A percentile compares a stretch with the other conserved stretches of the same genome.
These are phyloP conservation scores for Lineus longissimus DNA, from an alignment of 1,140 invertebrate species.

Conservation along the genomic window DNA sequence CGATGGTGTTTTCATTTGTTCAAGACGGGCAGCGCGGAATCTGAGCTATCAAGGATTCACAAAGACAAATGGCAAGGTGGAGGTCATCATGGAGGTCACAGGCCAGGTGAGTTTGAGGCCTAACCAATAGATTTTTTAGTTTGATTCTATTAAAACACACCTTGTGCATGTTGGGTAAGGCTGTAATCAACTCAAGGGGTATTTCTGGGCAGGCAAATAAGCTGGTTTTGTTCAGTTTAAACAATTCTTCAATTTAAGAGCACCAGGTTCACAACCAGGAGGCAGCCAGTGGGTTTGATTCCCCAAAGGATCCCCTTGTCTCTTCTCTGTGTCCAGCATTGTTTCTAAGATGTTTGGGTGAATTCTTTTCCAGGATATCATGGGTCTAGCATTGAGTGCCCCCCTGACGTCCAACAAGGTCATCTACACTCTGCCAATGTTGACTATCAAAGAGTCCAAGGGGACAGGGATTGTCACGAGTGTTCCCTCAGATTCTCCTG, in stretches of 20 bases:
- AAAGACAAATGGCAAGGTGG: slow-evolving; percentile 71
- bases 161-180: too few species aligned
- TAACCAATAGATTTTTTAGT: neutral
- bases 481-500: slow-evolving; percentile 97
- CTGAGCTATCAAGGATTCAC: slow-evolving; percentile 95
- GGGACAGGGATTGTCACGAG: slow-evolving; percentile 94
- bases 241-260: too few species aligned
- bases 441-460: slow-evolving; percentile 97
- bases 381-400: slow-evolving; percentile 77
- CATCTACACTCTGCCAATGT: slow-evolving; percentile 94
- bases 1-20: slow-evolving; percentile 82
- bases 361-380: slow-evolving; percentile 55
- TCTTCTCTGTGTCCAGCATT: too few species aligned
- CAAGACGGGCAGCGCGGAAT: slow-evolving; percentile 81
- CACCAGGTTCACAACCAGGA: too few species aligned
- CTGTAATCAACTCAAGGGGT: too few species aligned
- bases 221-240: too few species aligned
- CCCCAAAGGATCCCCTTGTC: too few species aligned
- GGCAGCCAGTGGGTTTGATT: too few species aligned
- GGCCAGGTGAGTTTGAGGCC: slow-evolving; percentile 63
- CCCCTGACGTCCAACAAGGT: slow-evolving; percentile 77
- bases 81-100: slow-evolving; percentile 65
- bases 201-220: too few species aligned
- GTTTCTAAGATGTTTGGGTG: too few species aligned
- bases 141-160: too few species aligned